phyloP scores from a whole-genome alignment of 2,888 invertebrate genomes.

The Cerastis rubricosa region DNA sequence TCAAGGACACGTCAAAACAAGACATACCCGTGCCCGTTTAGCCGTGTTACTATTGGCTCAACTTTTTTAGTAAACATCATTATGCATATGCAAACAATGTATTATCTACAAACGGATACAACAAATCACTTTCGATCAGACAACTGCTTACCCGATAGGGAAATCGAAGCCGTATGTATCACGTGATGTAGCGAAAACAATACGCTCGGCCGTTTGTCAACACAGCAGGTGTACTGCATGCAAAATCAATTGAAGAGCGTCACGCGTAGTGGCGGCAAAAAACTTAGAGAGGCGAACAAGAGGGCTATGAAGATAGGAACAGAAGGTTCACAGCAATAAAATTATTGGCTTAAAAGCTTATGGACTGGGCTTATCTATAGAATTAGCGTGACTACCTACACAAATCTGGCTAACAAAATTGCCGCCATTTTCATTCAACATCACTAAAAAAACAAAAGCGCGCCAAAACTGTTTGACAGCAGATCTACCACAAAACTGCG shows the following conservation, averaged over 20 bases:
- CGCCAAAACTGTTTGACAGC: no score
- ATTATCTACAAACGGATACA: conserved; percentile 44
- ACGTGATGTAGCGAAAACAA: conserved; percentile 62
- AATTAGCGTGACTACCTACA: no score
- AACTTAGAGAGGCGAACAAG: conserved; percentile 10
- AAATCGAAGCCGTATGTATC: conserved; percentile 48
- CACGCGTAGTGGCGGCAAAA: conserved; percentile 38
- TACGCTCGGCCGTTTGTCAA: conserved; percentile 52
- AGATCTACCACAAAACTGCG: no score
- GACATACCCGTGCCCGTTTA: no score
- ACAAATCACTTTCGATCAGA: conserved; percentile 53
- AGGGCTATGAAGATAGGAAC: background rate
- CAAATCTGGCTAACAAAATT: no score
- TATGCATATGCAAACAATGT: conserved; percentile 23
- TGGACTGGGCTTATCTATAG: no score
- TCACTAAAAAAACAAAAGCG: no score
- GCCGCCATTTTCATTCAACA: no score
- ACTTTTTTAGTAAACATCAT: background rate
- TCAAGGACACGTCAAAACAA: background rate
- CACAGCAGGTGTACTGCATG: conserved; percentile 56
- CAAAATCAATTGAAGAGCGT: conserved; percentile 47
- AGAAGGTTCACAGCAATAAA: conserved; percentile 19
- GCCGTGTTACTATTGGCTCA: background rate
- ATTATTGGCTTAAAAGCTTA: no score
- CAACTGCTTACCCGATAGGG: conserved; percentile 35